phyloP scores from a whole-genome alignment of 2,113 vertebrate genomes.

The Pseudorasbora parva region DNA sequence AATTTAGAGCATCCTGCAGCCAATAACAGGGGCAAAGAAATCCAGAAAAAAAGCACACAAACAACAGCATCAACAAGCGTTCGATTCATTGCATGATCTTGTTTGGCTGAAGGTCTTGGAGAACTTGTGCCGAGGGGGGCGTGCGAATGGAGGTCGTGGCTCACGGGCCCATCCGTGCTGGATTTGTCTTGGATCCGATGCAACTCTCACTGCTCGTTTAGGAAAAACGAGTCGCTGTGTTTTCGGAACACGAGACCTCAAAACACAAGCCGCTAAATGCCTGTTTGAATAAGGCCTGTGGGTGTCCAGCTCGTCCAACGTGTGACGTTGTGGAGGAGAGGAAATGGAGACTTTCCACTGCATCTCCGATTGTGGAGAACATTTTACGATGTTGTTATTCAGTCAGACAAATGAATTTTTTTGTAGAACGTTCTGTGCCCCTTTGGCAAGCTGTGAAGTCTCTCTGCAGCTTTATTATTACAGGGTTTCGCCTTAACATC shows the following conservation, averaged over 20 bases:
- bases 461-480: neutral
- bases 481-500: neutral
- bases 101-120: slow-evolving; percentile 25
- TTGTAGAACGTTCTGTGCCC: slow-evolving; percentile 12
- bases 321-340: slow-evolving; percentile 24
- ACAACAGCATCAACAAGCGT: slow-evolving; percentile 53
- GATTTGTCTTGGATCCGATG: slow-evolving; percentile 53
- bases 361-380: slow-evolving; percentile 28
- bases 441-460: slow-evolving; percentile 20
- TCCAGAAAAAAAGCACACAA: slow-evolving; percentile 19
- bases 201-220: slow-evolving; percentile 47
- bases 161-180: slow-evolving; percentile 13
- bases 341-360: slow-evolving; percentile 48
- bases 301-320: slow-evolving; percentile 42
- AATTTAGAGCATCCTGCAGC: slow-evolving; percentile 52
- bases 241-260: slow-evolving; percentile 54
- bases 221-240: slow-evolving; percentile 41
- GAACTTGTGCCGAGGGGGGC: slow-evolving; percentile 13
- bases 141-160: neutral
- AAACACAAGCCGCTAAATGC: slow-evolving; percentile 46
- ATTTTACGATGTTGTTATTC: slow-evolving; percentile 25
- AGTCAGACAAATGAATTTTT: slow-evolving; percentile 28
- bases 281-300: slow-evolving; percentile 45
- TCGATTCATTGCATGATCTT: slow-evolving; percentile 49
- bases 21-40: slow-evolving; percentile 18